Evolutionary conservation across 2,797 vertebrate species (phyloP).

Genomic region (Malurus splendens): DNA sequence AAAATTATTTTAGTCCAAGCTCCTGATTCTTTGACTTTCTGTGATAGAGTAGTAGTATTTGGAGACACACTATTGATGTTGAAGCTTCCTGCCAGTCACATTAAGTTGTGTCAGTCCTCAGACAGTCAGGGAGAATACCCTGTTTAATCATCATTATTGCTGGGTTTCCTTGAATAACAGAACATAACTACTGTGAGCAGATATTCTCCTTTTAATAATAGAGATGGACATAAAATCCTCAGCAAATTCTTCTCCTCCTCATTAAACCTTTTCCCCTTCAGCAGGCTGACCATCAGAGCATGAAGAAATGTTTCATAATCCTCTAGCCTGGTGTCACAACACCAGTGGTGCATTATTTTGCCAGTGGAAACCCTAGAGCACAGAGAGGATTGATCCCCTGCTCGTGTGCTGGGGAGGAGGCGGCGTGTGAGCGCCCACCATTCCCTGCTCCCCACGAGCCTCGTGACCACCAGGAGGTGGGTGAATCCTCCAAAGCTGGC

Average conservation of each 20-base stretch:
- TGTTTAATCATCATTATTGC: neutral
- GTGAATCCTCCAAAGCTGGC: neutral
- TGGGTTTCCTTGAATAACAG: neutral
- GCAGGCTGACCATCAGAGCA: neutral
- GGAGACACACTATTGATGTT: neutral
- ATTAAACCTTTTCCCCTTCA: slow-evolving; percentile 22
- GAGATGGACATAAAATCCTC: neutral
- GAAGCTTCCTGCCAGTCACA: neutral
- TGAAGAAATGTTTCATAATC: slow-evolving; percentile 35
- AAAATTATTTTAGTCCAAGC: neutral
- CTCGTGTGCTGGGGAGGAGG: neutral
- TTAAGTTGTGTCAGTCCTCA: neutral
- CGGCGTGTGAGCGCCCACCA: neutral
- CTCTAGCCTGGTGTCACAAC: slow-evolving; percentile 26
- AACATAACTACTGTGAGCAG: neutral
- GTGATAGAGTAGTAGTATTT: neutral
- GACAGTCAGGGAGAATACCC: neutral
- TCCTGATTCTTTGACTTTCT: neutral
- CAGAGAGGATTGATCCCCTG: neutral
- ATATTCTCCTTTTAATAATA: neutral
- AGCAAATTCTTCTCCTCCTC: slow-evolving; percentile 1
- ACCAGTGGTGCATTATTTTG: neutral
- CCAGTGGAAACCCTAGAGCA: neutral
- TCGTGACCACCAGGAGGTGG: neutral
- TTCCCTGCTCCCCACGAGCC: neutral